phyloP scores from a whole-genome alignment of 2,113 vertebrate genomes.

The Hucho hucho region DNA sequence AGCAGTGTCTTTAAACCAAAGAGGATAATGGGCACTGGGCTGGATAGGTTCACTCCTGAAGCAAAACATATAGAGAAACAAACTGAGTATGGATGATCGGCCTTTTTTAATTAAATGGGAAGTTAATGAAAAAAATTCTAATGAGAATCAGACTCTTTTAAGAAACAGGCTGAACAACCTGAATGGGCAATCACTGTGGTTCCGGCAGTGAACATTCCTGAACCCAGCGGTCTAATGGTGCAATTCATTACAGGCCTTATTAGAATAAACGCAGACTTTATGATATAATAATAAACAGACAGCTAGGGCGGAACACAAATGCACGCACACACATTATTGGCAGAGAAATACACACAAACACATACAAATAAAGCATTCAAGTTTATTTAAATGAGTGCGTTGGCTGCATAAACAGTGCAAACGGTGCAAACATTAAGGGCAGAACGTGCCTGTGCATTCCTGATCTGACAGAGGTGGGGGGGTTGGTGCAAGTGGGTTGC shows the following conservation, averaged over 20 bases:
- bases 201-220: constrained; percentile 58
- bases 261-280: constrained; percentile 70
- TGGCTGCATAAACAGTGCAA: constrained; percentile 60
- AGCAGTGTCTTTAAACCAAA: constrained; percentile 19
- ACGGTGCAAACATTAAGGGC: constrained; percentile 52
- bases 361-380: constrained; percentile 68
- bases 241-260: constrained; percentile 71
- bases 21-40: constrained; percentile 39
- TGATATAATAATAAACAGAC: constrained; percentile 68
- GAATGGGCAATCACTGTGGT: constrained; percentile 65
- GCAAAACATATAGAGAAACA: constrained; percentile 37
- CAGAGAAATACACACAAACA: constrained; percentile 60
- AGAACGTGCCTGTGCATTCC: constrained; percentile 48
- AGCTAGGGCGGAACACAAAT: not conserved
- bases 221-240: constrained; percentile 61
- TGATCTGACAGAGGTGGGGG: constrained; percentile 21
- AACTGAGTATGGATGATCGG: constrained; percentile 52
- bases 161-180: constrained; percentile 58
- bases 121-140: constrained; percentile 44
- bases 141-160: constrained; percentile 48
- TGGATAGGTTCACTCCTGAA: constrained; percentile 31
- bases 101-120: constrained; percentile 56
- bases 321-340: constrained; percentile 42
- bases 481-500: not conserved
- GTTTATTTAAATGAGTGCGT: constrained; percentile 70